phyloP scores from a whole-genome alignment of 64 coral and sea anemone genomes.

The Cladopsammia gracilis region DNA sequence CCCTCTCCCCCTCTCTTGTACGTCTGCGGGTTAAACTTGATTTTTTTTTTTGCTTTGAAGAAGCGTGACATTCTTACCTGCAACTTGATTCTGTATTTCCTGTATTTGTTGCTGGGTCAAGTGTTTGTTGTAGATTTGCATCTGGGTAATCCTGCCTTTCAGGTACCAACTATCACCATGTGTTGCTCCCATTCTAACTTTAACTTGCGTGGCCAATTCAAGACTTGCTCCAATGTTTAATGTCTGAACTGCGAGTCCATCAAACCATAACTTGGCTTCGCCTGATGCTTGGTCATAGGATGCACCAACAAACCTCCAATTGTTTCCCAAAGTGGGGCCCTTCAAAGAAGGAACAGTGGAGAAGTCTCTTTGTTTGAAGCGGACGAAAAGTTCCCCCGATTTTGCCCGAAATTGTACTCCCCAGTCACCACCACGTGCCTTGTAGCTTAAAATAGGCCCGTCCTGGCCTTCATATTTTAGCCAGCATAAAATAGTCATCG shows the following conservation, averaged over 20 bases:
- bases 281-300: slow-evolving; percentile 14
- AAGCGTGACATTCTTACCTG: not conserved
- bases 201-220: slow-evolving; percentile 36
- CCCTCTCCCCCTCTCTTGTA: too few species aligned
- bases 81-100: not conserved
- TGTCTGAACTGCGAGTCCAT: not conserved
- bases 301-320: not conserved
- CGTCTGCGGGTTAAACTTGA: too few species aligned
- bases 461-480: slow-evolving; percentile 16
- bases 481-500: slow-evolving; percentile 40
- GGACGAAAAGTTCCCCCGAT: not conserved
- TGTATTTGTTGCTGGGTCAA: slow-evolving; percentile 55
- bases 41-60: too few species aligned
- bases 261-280: slow-evolving; percentile 33
- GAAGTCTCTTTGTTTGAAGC: not conserved
- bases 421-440: not conserved
- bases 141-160: slow-evolving; percentile 39
- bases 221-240: slow-evolving; percentile 1
- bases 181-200: slow-evolving; percentile 9
- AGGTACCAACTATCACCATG: slow-evolving; percentile 1
- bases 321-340: not conserved
- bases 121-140: slow-evolving; percentile 54
- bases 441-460: slow-evolving; percentile 39
- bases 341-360: too few species aligned
- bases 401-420: not conserved